Percentiles rank a stretch among this genome's conserved stretches.
Evolutionary conservation across 1,140 invertebrate genomes (phyloP).

Genomic region (Brachionus paranguensis): DNA sequence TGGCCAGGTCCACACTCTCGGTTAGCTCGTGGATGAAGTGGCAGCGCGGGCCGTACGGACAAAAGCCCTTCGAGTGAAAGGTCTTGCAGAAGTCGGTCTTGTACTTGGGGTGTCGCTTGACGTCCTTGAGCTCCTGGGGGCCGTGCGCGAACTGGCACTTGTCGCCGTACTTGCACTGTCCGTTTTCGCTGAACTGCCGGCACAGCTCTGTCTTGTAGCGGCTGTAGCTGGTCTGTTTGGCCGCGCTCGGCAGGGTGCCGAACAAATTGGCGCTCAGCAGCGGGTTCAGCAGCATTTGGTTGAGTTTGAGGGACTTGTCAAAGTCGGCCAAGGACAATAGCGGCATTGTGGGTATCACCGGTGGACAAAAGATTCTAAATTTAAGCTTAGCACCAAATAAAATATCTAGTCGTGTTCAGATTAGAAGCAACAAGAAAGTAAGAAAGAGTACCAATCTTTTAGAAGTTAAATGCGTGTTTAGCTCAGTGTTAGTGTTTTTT

Average conservation of each 20-base stretch:
- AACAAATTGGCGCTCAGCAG: background rate
- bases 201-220: slow-evolving; percentile 47
- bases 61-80: slow-evolving; percentile 44
- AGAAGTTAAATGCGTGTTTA: background rate
- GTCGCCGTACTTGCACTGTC: slow-evolving; percentile 44
- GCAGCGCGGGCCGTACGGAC: slow-evolving; percentile 45
- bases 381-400: background rate
- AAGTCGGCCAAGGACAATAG: background rate
- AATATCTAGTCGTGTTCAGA: background rate
- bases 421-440: background rate
- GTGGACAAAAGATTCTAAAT: background rate
- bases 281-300: background rate
- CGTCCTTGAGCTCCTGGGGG: slow-evolving; percentile 42
- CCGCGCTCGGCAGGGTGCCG: background rate
- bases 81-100: slow-evolving; percentile 45
- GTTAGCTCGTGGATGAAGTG: slow-evolving; percentile 43
- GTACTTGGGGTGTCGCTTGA: slow-evolving; percentile 45
- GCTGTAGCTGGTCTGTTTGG: slow-evolving; percentile 4
- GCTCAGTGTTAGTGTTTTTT: background rate
- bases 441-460: background rate
- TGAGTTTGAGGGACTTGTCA: background rate
- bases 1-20: background rate
- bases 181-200: slow-evolving; percentile 43
- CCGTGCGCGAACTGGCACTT: slow-evolving; percentile 47
- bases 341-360: slow-evolving; percentile 13